phyloP scores from a whole-genome alignment of 2,888 invertebrate genomes.

The Tanypteryx hageni region DNA sequence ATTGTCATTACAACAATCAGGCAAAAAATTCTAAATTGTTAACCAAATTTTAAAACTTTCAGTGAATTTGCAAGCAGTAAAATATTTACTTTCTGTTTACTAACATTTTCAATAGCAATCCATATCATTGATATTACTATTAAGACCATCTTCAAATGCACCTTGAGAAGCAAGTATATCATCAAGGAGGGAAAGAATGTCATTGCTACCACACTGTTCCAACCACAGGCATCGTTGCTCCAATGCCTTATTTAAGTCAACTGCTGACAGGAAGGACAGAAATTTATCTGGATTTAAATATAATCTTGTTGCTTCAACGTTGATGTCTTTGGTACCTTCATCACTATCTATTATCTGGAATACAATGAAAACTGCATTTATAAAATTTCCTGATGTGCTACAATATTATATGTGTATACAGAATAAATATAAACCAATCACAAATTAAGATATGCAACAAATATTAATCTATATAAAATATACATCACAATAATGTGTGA shows the following conservation, averaged over 20 bases:
- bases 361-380: neutral
- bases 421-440: too few relatives aligned
- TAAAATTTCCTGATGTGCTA: too few relatives aligned
- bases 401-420: too few relatives aligned
- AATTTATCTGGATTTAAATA: constrained; percentile 79
- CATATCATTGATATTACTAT: constrained; percentile 77
- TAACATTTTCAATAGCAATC: constrained; percentile 82
- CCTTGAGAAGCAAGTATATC: constrained; percentile 83
- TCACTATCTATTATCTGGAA: constrained; percentile 65
- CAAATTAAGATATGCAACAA: too few relatives aligned
- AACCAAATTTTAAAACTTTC: too few relatives aligned
- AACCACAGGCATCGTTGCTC: constrained; percentile 83
- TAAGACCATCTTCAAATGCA: constrained; percentile 73
- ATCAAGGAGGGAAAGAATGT: constrained; percentile 83
- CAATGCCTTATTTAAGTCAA: constrained; percentile 80
- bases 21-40: too few relatives aligned
- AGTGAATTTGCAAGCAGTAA: too few relatives aligned
- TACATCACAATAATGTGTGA: neutral
- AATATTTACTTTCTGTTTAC: too few relatives aligned
- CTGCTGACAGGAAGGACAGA: constrained; percentile 77
- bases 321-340: constrained; percentile 71
- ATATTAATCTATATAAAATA: neutral
- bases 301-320: constrained; percentile 73
- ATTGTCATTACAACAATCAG: too few relatives aligned
- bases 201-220: constrained; percentile 79